These are phyloP conservation scores for Drosophila anomalipes DNA, from an alignment of 2,888 invertebrate genomes.

Conservation along the genomic window DNA sequence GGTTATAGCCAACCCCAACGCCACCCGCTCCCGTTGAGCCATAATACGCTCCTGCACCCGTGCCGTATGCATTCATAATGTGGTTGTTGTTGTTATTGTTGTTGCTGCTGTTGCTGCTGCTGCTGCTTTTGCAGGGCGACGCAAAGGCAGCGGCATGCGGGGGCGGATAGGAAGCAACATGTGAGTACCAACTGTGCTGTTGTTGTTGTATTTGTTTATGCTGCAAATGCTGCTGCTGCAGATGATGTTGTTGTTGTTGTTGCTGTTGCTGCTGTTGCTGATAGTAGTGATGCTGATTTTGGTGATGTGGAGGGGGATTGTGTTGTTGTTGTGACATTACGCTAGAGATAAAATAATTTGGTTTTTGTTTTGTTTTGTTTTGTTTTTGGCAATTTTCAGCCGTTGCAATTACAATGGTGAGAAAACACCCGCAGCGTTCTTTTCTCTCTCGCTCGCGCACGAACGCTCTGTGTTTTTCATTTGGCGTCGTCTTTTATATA, in stretches of 20 bases:
- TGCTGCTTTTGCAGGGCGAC: slow-evolving; percentile 60
- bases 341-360: slow-evolving; percentile 46
- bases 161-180: slow-evolving; percentile 78
- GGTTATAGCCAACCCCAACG: slow-evolving; percentile 68
- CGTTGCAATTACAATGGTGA: slow-evolving; percentile 32
- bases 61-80: slow-evolving; percentile 63
- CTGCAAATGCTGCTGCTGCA: slow-evolving; percentile 53
- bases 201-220: slow-evolving; percentile 58
- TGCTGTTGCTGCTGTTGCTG: slow-evolving; percentile 47
- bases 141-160: slow-evolving; percentile 53
- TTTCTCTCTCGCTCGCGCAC: slow-evolving; percentile 53
- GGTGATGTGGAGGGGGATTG: slow-evolving; percentile 52
- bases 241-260: slow-evolving; percentile 40
- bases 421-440: slow-evolving; percentile 42
- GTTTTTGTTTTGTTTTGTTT: slow-evolving; percentile 17
- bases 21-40: slow-evolving; percentile 45
- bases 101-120: slow-evolving; percentile 36
- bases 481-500: slow-evolving; percentile 81
- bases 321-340: slow-evolving; percentile 77
- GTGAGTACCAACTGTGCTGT: slow-evolving; percentile 76
- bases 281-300: slow-evolving; percentile 50
- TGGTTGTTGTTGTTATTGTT: slow-evolving; percentile 52
- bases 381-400: slow-evolving; percentile 48
- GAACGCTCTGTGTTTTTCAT: slow-evolving; percentile 68
- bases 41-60: slow-evolving; percentile 56